Evolutionary conservation across 92 coral and sea anemone genomes (phyloP).

Genomic region (Porites divaricata): DNA sequence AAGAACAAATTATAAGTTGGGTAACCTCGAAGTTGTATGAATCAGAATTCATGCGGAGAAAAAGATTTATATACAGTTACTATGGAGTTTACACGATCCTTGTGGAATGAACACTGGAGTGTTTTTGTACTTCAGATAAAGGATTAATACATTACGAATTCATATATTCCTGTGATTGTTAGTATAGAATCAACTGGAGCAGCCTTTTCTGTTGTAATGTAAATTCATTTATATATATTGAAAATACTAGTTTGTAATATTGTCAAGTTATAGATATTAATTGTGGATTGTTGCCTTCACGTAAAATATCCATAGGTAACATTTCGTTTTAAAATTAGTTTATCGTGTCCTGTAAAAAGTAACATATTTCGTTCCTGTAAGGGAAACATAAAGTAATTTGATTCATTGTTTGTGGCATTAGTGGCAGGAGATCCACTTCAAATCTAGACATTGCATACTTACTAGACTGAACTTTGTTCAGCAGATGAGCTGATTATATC

Average conservation of each 20-base stretch:
- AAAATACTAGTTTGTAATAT: too few relatives aligned
- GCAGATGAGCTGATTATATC: too few relatives aligned
- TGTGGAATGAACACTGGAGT: conserved; percentile 14
- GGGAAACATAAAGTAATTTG: background rate
- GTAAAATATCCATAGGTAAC: background rate
- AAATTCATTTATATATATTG: background rate
- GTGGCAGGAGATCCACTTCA: background rate
- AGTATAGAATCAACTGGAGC: background rate
- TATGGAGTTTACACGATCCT: conserved; percentile 14
- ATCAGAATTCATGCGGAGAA: background rate
- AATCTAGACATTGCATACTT: background rate
- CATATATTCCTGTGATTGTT: background rate
- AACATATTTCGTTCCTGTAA: background rate
- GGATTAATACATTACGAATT: background rate
- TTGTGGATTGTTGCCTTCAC: background rate
- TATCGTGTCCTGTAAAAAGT: background rate
- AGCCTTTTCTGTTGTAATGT: background rate
- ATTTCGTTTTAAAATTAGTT: too few relatives aligned
- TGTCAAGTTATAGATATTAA: too few relatives aligned
- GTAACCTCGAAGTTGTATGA: conserved; percentile 40
- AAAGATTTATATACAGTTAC: background rate
- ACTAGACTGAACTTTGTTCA: too few relatives aligned
- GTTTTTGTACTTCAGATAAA: background rate
- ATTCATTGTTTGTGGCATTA: background rate
- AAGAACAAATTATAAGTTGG: conserved; percentile 13